Percentiles rank a stretch among this genome's conserved stretches.
These are phyloP conservation scores for Ennomos fuscantarius DNA, from an alignment of 2,888 invertebrate species.

Conservation along the genomic window DNA sequence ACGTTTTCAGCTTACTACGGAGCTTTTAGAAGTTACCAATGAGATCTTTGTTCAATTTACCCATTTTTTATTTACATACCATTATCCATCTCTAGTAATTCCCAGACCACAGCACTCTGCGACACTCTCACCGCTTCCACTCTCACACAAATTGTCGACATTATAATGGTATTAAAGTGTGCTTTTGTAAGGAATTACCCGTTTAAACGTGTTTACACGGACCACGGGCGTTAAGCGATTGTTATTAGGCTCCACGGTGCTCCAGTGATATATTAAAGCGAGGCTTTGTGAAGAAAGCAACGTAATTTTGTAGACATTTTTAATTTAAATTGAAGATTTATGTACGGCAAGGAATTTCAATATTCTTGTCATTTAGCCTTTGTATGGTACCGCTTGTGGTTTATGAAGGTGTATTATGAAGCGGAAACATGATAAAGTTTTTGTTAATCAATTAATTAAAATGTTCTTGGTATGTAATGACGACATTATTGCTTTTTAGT, in stretches of 20 bases:
- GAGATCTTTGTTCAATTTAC: background rate
- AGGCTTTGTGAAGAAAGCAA: constrained; percentile 36
- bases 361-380: constrained; percentile 29
- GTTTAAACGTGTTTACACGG: constrained; percentile 66
- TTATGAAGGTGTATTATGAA: constrained; percentile 26
- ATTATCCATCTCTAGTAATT: constrained; percentile 12
- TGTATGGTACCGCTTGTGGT: constrained; percentile 17
- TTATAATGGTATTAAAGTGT: constrained; percentile 63
- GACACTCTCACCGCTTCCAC: constrained; percentile 29
- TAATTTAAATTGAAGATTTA: constrained; percentile 37
- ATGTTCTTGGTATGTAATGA: too few relatives aligned
- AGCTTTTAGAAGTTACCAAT: too few relatives aligned
- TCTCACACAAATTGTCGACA: constrained; percentile 52
- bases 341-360: constrained; percentile 28
- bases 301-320: constrained; percentile 37
- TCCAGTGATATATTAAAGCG: constrained; percentile 37
- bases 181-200: constrained; percentile 56
- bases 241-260: constrained; percentile 30
- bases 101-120: constrained; percentile 18
- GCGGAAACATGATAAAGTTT: background rate
- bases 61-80: constrained; percentile 1
- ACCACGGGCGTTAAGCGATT: constrained; percentile 42
- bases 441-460: background rate
- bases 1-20: too few relatives aligned
- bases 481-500: too few relatives aligned